A percentile compares a stretch with the other conserved stretches of the same genome.
phyloP scores from a whole-genome alignment of 1,140 invertebrate genomes.

The Streblospio benedicti region DNA sequence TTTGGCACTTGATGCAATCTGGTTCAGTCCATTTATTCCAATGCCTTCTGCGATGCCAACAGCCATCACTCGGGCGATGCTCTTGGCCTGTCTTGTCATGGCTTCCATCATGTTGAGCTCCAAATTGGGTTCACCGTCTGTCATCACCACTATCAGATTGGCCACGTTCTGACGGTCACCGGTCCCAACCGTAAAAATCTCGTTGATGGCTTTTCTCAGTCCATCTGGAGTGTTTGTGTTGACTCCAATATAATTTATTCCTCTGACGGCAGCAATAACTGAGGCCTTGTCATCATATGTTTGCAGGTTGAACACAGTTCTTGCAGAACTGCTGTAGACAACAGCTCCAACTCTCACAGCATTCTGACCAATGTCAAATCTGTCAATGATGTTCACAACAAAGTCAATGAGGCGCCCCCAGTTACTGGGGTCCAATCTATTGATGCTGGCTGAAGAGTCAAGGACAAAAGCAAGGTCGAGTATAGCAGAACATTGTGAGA shows the following conservation, averaged over 20 bases:
- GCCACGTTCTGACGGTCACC: slow-evolving; percentile 14
- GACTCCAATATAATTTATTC: too few relatives aligned
- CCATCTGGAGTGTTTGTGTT: too few relatives aligned
- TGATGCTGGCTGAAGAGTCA: slow-evolving; percentile 33
- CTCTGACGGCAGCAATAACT: too few relatives aligned
- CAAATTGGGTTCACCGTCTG: slow-evolving; percentile 28
- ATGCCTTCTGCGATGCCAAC: too few relatives aligned
- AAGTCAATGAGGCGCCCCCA: slow-evolving; percentile 29
- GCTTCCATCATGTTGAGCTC: slow-evolving; percentile 19
- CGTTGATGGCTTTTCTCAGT: too few relatives aligned
- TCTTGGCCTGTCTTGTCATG: too few relatives aligned
- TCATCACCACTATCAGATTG: slow-evolving; percentile 24
- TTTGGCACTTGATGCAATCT: too few relatives aligned
- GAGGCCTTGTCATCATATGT: too few relatives aligned
- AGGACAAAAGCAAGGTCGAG: slow-evolving; percentile 14
- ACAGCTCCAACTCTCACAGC: slow-evolving; percentile 30
- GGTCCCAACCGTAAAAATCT: neutral
- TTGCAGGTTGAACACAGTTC: slow-evolving; percentile 9
- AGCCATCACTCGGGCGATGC: too few relatives aligned
- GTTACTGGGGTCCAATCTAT: slow-evolving; percentile 25
- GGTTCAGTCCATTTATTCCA: too few relatives aligned
- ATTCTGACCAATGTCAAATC: slow-evolving; percentile 28
- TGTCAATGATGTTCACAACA: slow-evolving; percentile 23
- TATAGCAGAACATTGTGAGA: too few relatives aligned
- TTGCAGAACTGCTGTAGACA: slow-evolving; percentile 28